Evolutionary conservation across 2,797 vertebrate species (phyloP).

Genomic region (Chrosomus eos): DNA sequence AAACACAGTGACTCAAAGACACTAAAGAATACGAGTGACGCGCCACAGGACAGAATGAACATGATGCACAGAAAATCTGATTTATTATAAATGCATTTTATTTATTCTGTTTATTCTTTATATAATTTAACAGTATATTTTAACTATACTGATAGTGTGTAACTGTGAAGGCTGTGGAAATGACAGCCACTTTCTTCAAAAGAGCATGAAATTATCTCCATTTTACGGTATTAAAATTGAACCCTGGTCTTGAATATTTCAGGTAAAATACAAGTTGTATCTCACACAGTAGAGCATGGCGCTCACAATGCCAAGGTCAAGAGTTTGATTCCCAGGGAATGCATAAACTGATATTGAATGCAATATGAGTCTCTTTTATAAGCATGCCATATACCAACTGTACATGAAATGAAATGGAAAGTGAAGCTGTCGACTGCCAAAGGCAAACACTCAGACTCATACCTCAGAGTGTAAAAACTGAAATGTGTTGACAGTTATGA

Average conservation of each 20-base stretch:
- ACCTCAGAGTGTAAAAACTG: neutral
- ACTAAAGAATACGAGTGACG: neutral
- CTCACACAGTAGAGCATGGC: neutral
- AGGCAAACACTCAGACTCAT: neutral
- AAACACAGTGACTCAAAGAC: conserved; percentile 7
- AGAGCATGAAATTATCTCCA: neutral
- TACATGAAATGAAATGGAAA: conserved; percentile 11
- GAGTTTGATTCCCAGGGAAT: neutral
- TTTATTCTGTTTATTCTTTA: conserved; percentile 17
- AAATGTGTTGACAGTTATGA: neutral
- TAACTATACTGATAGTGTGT: neutral
- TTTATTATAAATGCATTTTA: neutral
- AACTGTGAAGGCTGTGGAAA: neutral
- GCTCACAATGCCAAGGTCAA: neutral
- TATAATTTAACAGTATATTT: neutral
- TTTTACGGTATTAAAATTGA: neutral
- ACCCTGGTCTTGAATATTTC: neutral
- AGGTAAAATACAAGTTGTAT: neutral
- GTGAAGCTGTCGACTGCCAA: neutral
- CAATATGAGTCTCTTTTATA: neutral
- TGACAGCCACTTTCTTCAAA: neutral
- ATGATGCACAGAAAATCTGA: neutral
- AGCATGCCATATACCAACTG: neutral
- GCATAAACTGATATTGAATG: neutral
- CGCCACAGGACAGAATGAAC: neutral